Base-by-base conservation (phyloP, 2,888 invertebrate species). In the Chaetogeoica ovagalla region DNA sequence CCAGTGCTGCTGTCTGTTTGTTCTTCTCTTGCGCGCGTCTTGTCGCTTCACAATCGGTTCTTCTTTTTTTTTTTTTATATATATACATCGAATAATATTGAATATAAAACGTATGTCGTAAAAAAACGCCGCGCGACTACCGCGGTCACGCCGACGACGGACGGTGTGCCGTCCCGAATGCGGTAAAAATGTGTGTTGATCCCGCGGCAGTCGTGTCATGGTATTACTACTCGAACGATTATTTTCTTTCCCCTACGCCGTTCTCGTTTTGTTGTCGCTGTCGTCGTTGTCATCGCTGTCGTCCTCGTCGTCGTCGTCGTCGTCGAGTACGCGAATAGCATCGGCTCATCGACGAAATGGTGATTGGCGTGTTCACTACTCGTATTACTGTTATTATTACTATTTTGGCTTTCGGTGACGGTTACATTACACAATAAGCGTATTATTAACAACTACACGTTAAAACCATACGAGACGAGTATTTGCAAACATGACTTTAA, bases 131-230 rank as follows among this genome's bases (percentile, higher is more conserved):
- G 66, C n/a, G 19, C 11, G 66, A 30, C 30, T 30, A 30, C 9
- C 57, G 55, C 52, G 13, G 48, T 48, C 11, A 9, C n/a, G 43
- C 9, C 21, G 17, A 13, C 48, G 63, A 19, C 62, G 19, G 23
- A 17, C 21, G 63, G 19, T 30, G 30, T 30, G 30, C 30, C 59
- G 69, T 60, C 60, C 70, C 55, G 70, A 55, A 79, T 79, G 77
- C 37, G 77, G 70, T 79, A 79, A 82, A 82, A 81, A 82, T 82
- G 82, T 81, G 82, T 75, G 30, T 76, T 82, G 81, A 82, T 71
- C 63, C 66, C 77, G 48, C 48, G 13, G 48, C 48, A 48, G 81
- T 82, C 73, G 72, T 82, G 82, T 82, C 77, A 79, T 79, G 77
- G 70, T 82, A 30, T 30, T 30, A 82, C 81, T 81, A 74, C 81